Evolutionary conservation across 2,797 vertebrate species (phyloP).

Genomic region (Rhinogobio ventralis): DNA sequence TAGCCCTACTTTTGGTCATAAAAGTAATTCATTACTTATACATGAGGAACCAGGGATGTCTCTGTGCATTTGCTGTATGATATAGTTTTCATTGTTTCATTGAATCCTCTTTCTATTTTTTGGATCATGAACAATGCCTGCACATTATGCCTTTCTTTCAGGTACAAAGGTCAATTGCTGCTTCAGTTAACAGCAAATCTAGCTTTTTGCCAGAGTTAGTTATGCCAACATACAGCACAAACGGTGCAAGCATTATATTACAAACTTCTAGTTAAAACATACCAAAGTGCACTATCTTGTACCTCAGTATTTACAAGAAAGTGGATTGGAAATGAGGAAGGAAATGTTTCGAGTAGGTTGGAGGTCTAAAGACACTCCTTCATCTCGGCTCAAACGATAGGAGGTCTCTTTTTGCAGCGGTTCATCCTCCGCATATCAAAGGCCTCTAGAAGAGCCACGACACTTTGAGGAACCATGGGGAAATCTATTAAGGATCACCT

Average conservation of each 20-base stretch:
- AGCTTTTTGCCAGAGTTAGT: too few relatives aligned
- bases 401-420: not conserved
- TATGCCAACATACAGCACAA: not conserved
- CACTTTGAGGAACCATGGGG: not conserved
- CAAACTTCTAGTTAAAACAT: not conserved
- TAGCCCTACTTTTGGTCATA: not conserved
- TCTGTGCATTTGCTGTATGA: not conserved
- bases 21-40: too few relatives aligned
- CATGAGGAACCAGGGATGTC: not conserved
- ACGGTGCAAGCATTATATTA: not conserved
- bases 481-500: constrained; percentile 29
- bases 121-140: not conserved
- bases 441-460: not conserved
- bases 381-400: not conserved
- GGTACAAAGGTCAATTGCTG: not conserved
- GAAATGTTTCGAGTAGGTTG: not conserved
- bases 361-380: not conserved
- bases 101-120: not conserved
- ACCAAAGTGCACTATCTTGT: not conserved
- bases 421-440: not conserved
- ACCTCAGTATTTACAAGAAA: not conserved
- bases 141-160: not conserved
- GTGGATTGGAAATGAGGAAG: too few relatives aligned
- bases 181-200: too few relatives aligned
- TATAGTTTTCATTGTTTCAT: not conserved